phyloP scores from a whole-genome alignment of 1,140 invertebrate species.

The Bacillus rossius region DNA sequence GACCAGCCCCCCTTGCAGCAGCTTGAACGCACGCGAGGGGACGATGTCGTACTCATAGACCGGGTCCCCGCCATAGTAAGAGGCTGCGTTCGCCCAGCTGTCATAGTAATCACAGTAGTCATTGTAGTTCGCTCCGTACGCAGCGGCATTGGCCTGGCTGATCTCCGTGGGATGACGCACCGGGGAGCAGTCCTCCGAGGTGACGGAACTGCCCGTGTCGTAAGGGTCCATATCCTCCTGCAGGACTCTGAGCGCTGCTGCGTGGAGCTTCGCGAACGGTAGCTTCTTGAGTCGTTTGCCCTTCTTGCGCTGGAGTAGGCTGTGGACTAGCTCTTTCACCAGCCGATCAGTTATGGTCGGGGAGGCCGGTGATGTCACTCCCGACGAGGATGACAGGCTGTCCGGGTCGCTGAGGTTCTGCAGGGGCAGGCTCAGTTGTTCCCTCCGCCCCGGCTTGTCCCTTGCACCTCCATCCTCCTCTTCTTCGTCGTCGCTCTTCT shows the following conservation, averaged over 20 bases:
- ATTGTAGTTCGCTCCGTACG: conserved; percentile 34
- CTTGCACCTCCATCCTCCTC: conserved; percentile 31
- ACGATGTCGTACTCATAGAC: conserved; percentile 40
- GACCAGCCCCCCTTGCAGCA: conserved; percentile 28
- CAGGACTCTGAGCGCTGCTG: conserved; percentile 48
- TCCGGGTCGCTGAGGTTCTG: conserved; percentile 21
- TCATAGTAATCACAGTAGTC: conserved; percentile 54
- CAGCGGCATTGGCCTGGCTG: conserved; percentile 35
- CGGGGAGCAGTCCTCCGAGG: not conserved
- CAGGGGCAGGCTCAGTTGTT: conserved; percentile 39
- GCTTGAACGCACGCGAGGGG: conserved; percentile 47
- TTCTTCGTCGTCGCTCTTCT: conserved; percentile 33
- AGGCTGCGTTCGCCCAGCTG: conserved; percentile 47
- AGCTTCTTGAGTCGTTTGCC: conserved; percentile 46
- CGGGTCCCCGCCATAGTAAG: conserved; percentile 15
- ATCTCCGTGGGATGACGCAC: not conserved
- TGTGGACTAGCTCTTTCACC: conserved; percentile 51
- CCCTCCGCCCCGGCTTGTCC: conserved; percentile 18
- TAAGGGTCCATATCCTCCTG: conserved; percentile 44
- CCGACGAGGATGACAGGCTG: conserved; percentile 39
- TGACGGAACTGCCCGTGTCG: conserved; percentile 32
- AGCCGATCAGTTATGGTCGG: conserved; percentile 48
- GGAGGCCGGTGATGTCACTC: conserved; percentile 46
- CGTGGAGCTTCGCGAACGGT: conserved; percentile 49
- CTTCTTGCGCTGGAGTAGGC: conserved; percentile 47